Evolutionary conservation across 2,797 vertebrate genomes (phyloP).

Genomic region (Simalia tracyae): DNA sequence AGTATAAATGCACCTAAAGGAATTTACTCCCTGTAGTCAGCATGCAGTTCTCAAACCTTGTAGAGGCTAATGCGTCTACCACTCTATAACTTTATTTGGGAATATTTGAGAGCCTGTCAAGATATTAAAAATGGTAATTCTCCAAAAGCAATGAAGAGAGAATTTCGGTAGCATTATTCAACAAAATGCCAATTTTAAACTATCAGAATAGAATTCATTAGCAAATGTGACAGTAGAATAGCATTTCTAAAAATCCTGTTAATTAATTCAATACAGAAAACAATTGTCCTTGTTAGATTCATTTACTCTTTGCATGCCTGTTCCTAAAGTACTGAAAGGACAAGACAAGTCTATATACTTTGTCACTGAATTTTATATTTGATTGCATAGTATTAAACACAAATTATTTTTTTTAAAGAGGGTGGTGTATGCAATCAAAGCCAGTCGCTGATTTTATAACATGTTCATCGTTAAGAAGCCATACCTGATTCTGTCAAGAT

Average conservation of each 20-base stretch:
- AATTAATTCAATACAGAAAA: background rate
- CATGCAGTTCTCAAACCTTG: too few relatives aligned
- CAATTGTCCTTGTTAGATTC: background rate
- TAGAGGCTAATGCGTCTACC: too few relatives aligned
- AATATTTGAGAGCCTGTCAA: too few relatives aligned
- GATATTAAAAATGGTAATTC: too few relatives aligned
- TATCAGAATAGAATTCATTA: background rate
- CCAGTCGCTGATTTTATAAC: background rate
- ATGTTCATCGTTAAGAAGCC: background rate
- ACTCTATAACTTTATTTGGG: too few relatives aligned
- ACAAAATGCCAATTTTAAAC: background rate
- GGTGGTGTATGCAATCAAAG: background rate
- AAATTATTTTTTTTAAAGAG: background rate
- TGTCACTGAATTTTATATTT: background rate
- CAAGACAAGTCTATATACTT: background rate
- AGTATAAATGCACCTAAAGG: too few relatives aligned
- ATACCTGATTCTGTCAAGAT: background rate
- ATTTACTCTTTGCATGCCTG: background rate
- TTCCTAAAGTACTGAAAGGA: background rate
- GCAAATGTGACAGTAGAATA: background rate
- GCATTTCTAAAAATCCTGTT: background rate
- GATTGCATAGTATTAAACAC: background rate
- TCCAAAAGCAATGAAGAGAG: too few relatives aligned
- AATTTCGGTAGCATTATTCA: too few relatives aligned
- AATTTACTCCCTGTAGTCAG: too few relatives aligned